These are phyloP conservation scores for Notospermus geniculatus DNA, from an alignment of 1,140 invertebrate species.

Conservation along the genomic window DNA sequence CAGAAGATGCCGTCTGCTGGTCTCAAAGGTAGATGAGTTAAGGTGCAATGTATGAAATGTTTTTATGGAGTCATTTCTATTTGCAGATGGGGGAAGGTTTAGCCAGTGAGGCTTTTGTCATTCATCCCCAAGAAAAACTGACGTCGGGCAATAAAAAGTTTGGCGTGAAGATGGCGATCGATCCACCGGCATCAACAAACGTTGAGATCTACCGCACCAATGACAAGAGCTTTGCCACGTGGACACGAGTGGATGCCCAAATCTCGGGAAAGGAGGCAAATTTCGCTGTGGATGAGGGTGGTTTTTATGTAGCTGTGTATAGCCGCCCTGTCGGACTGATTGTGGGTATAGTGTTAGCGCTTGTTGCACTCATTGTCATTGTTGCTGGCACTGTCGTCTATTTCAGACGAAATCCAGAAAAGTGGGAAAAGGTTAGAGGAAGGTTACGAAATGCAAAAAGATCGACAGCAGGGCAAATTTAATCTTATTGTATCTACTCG, in stretches of 20 bases:
- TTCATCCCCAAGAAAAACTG: slow-evolving; percentile 34
- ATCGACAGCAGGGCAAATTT: too few species aligned
- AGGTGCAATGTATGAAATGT: too few species aligned
- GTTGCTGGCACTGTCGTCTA: slow-evolving; percentile 35
- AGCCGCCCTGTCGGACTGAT: slow-evolving; percentile 31
- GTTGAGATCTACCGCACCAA: slow-evolving; percentile 36
- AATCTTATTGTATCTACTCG: too few species aligned
- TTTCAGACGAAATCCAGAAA: slow-evolving; percentile 39
- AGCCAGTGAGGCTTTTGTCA: slow-evolving; percentile 42
- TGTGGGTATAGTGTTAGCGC: slow-evolving; percentile 32
- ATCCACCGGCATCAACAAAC: slow-evolving; percentile 19
- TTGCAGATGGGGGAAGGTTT: slow-evolving; percentile 44
- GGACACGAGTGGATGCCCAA: slow-evolving; percentile 34
- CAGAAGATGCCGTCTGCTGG: too few species aligned
- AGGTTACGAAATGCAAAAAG: too few species aligned
- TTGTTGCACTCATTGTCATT: slow-evolving; percentile 31
- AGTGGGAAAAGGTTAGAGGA: slow-evolving; percentile 22
- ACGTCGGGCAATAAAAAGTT: slow-evolving; percentile 26
- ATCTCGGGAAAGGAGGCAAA: slow-evolving; percentile 30
- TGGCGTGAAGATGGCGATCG: slow-evolving; percentile 28
- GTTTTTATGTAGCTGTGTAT: slow-evolving; percentile 39
- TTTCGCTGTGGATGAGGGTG: slow-evolving; percentile 36
- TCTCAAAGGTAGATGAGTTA: too few species aligned
- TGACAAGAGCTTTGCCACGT: slow-evolving; percentile 31
- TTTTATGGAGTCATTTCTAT: too few species aligned